Evolutionary conservation across 2,888 invertebrate species (phyloP).

Genomic region (Galeruca laticollis): DNA sequence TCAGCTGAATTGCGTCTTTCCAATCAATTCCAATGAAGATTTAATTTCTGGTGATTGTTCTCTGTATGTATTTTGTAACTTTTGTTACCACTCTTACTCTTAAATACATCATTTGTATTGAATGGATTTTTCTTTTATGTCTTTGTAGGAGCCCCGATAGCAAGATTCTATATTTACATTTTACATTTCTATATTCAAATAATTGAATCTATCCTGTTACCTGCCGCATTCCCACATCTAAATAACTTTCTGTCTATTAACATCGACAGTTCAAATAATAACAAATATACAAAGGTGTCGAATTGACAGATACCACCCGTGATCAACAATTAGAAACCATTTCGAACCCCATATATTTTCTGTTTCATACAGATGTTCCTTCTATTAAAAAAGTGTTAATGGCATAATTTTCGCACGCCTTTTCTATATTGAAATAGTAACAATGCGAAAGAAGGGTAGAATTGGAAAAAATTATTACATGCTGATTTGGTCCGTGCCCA

Average conservation of each 20-base stretch:
- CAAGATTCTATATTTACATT: too few relatives aligned
- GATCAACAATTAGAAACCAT: constrained; percentile 39
- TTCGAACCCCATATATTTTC: constrained; percentile 18
- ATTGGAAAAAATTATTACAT: constrained; percentile 52
- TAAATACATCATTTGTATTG: too few relatives aligned
- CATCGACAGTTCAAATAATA: constrained; percentile 48
- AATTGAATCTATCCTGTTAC: constrained; percentile 5
- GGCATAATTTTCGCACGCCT: constrained; percentile 63
- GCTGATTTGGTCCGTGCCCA: constrained; percentile 36
- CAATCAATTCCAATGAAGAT: too few relatives aligned
- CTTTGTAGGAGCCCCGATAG: too few relatives aligned
- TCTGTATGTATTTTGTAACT: too few relatives aligned
- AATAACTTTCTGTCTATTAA: constrained; percentile 37
- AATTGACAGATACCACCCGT: constrained; percentile 49
- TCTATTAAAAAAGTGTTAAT: constrained; percentile 55
- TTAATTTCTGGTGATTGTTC: too few relatives aligned
- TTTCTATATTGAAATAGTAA: constrained; percentile 57
- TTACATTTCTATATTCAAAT: not conserved
- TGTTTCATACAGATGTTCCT: constrained; percentile 40
- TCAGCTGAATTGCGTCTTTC: too few relatives aligned
- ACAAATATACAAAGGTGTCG: constrained; percentile 47
- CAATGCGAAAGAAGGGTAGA: constrained; percentile 55
- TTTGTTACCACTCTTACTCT: too few relatives aligned
- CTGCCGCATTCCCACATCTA: constrained; percentile 28
- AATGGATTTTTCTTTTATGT: too few relatives aligned